phyloP scores from a whole-genome alignment of 2,888 invertebrate genomes.

The Plagiodera versicolora region DNA sequence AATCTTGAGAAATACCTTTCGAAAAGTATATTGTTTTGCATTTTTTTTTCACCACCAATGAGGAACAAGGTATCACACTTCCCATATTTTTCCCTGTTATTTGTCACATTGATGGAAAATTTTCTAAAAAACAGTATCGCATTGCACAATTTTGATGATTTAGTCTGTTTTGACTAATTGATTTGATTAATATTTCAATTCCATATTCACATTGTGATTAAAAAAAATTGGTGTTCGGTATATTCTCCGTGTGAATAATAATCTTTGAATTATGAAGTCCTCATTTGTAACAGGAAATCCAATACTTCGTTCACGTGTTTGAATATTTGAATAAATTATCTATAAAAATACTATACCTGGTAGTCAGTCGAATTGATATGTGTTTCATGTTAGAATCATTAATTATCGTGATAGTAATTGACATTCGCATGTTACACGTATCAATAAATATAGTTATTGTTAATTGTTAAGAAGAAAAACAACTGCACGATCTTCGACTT shows the following conservation, averaged over 20 bases:
- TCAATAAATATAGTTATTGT: background rate
- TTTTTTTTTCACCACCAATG: no score
- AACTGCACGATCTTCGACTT: background rate
- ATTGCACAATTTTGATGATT: no score
- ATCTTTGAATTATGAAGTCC: background rate
- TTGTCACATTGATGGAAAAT: no score
- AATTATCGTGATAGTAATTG: background rate
- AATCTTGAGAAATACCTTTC: no score
- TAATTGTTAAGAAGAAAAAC: background rate
- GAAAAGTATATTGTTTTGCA: no score
- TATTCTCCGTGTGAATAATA: background rate
- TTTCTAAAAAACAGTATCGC: no score
- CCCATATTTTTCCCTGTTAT: no score
- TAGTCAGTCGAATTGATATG: background rate
- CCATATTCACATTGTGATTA: no score
- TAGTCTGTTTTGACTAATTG: no score
- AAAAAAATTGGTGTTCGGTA: background rate
- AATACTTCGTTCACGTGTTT: background rate
- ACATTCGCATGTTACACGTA: background rate
- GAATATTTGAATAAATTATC: background rate
- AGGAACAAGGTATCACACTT: no score
- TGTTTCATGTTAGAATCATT: background rate
- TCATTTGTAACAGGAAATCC: background rate
- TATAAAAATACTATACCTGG: background rate
- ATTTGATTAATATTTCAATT: no score